Conservation (phyloP, 2,797 vertebrate species). For the Sebastes dallii region DNA sequence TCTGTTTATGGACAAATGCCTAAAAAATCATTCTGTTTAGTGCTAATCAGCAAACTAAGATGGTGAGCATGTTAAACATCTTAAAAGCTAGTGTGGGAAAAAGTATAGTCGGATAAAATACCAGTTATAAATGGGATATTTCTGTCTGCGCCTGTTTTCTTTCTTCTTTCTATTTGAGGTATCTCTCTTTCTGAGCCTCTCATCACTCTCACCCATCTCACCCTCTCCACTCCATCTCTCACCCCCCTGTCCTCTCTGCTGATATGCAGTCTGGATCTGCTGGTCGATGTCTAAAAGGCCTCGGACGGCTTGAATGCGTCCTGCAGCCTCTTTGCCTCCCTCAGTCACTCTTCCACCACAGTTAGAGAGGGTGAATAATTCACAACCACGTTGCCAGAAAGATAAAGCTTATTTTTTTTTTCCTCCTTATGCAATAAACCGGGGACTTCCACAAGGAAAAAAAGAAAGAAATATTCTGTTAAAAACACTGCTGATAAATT, state of each 20-base stretch:
- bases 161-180: slow-evolving; percentile 10
- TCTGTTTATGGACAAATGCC: not conserved
- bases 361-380: slow-evolving; percentile 79
- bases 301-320: slow-evolving; percentile 23
- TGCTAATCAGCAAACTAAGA: not conserved
- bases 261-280: slow-evolving; percentile 13
- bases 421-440: slow-evolving; percentile 74
- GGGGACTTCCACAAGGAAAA: slow-evolving; percentile 31
- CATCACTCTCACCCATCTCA: slow-evolving; percentile 5
- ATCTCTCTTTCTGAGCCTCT: not conserved
- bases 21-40: not conserved
- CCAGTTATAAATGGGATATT: not conserved
- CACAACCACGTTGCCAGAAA: slow-evolving; percentile 68
- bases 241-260: not conserved
- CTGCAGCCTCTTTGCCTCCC: slow-evolving; percentile 8
- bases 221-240: slow-evolving; percentile 4
- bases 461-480: slow-evolving; percentile 43
- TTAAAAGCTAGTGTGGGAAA: not conserved
- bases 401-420: slow-evolving; percentile 71
- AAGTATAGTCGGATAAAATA: not conserved
- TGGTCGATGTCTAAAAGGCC: slow-evolving; percentile 28
- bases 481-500: slow-evolving; percentile 82
- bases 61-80: not conserved
- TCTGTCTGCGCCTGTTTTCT: not conserved
- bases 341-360: slow-evolving; percentile 40